These are phyloP conservation scores for Trigoniulus corallinus DNA, from an alignment of 1,140 invertebrate genomes.

Conservation along the genomic window DNA sequence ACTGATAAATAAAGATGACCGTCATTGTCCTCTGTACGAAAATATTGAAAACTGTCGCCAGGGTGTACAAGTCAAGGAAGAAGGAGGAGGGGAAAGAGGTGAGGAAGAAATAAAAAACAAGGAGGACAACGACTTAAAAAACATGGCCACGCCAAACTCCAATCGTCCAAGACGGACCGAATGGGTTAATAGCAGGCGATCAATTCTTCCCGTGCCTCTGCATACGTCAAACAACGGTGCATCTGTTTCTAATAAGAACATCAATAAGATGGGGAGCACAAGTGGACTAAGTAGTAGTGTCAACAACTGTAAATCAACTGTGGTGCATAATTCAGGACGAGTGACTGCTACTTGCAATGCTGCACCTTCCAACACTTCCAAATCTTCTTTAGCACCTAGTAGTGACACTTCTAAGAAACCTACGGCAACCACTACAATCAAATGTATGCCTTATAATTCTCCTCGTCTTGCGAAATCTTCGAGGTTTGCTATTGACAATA, in stretches of 20 bases:
- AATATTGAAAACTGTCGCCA: background rate
- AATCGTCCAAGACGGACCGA: constrained; percentile 4
- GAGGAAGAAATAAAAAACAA: background rate
- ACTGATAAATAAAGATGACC: background rate
- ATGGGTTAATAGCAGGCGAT: no score
- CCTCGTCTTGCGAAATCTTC: background rate
- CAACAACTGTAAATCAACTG: background rate
- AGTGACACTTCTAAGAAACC: background rate
- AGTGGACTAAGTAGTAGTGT: background rate
- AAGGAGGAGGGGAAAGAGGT: background rate
- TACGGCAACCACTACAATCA: background rate
- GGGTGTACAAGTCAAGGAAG: background rate
- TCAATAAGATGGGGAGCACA: background rate
- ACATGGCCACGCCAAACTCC: background rate
- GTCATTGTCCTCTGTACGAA: background rate
- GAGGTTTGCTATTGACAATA: no score
- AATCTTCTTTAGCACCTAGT: background rate
- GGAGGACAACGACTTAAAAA: background rate
- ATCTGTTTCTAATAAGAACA: background rate
- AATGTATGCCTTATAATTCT: constrained; percentile 8
- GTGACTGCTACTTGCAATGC: background rate
- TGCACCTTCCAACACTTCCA: background rate
- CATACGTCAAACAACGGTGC: no score
- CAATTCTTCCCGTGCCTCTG: no score
- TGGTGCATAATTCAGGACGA: background rate